Base-by-base conservation (phyloP, 2,888 invertebrate species). In the Apodemia mormo region DNA sequence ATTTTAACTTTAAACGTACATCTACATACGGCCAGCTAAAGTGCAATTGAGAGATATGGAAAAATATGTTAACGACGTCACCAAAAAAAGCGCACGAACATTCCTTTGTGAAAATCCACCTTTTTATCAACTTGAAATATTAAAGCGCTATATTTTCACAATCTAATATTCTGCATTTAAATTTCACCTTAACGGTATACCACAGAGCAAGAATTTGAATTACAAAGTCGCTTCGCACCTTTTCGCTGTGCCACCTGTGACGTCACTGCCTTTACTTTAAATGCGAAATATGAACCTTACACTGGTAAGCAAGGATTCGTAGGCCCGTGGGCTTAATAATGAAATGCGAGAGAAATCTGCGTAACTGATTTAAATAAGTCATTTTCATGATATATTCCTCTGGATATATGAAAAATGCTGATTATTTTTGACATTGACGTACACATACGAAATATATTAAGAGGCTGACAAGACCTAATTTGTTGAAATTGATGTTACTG, bases 81-180 rank as follows among this genome's bases (percentile, higher is more conserved):
- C 61, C 61, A 61, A 61, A 61, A 52, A 61, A 61, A 61, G 33
- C 33, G 61, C 61, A 61, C 61, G 69, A 74, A 72, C 72, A 76
- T 68, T 73, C 71, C 71, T 70, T 75, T 71, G 65, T 69, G 70
- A 73, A 72, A 71, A 71, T 71, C 72, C 52, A 52, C 54, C 72
- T 76, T 75, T 74, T 75, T 73, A 73, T 71, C 71, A 73, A 71
- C 72, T 61, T 66, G 76, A 78, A 81, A 82, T 84, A 82, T 82
- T 79, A 79, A 82, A 78, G 78, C 78, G 77, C 80, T 83, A 84
- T 82, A 84, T 82, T 84, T 84, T 82, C 80, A 75, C 76, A 74
- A 87, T 88, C 85, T 89, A 85, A 88, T 88, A 89, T 87, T 82
- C 83, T 79, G 79, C 81, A 89, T 89, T 89, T 89, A 89, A 90